Evolutionary conservation across 1,140 invertebrate genomes (phyloP), one percentile per base, ranked within the genome.

Genomic region (Leptestheria dahalacensis): DNA sequence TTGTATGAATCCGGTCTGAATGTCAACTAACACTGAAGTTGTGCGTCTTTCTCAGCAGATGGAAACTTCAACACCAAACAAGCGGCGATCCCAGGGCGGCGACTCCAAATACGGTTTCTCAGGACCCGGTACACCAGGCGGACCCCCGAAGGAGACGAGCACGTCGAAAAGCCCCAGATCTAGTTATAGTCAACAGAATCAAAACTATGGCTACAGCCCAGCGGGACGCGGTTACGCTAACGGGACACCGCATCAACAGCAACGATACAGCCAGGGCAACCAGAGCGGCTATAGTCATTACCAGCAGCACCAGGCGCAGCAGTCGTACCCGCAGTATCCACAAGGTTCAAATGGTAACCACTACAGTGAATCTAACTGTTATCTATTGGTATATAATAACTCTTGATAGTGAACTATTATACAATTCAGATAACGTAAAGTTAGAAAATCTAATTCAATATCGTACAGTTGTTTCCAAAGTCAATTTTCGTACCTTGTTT

Each of bases 91-190:
- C 1, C 72, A 74, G 56, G 73, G 72, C 3, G 71, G 70, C 10
- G 79, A 81, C 65, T 81, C 75, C 68, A 81, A 81, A 64, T 83
- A 81, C 61, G 79, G 80, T 2, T 82, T 82, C 67, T 75, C 75
- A 3, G 64, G 72, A 28, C 66, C 67, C n/a, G 63, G 25, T 28
- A 60, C 47, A 6, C 33, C 15, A 41, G n/a, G 33, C 33, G 33
- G 33, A 9, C 33, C 33, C 33, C 33, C 6, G 6, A 41, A 41
- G 33, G 33, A 41, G 15, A 41, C 15, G 33, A 15, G 33, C 15
- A 9, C 33, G 33, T 41, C 33, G 6, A 6, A 15, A 6, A 41
- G 33, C 15, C 33, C 33, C 33, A 41, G 33, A 15, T 41, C 33
- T 15, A 41, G 33, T 15, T 41, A 41, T 15, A 41, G 15, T 15